These are phyloP conservation scores for Gambusia holbrooki DNA, from an alignment of 2,113 vertebrate species.

Conservation along the genomic window DNA sequence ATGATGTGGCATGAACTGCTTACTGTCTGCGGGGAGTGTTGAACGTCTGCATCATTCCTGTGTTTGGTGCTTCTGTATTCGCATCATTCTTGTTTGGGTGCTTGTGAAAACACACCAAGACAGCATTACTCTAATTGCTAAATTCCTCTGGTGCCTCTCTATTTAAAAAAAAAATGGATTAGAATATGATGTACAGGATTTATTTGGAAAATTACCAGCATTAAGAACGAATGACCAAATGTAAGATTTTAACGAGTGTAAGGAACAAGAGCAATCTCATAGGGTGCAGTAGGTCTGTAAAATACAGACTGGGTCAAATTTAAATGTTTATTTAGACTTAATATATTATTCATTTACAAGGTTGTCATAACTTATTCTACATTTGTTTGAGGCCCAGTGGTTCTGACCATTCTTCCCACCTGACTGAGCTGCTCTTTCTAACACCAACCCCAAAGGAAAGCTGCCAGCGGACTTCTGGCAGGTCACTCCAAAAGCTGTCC, in stretches of 20 bases:
- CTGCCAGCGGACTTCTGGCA: not conserved
- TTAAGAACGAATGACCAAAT: not conserved
- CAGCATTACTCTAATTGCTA: not conserved
- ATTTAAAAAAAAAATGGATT: not conserved
- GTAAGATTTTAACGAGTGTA: not conserved
- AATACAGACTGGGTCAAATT: not conserved
- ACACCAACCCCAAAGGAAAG: not conserved
- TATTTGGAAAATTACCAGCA: not conserved
- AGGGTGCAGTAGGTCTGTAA: not conserved
- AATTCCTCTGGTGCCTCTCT: not conserved
- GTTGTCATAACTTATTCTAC: not conserved
- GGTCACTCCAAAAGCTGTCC: not conserved
- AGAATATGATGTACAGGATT: not conserved
- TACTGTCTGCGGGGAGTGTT: constrained; percentile 27
- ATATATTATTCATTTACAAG: not conserved
- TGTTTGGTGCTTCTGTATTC: constrained; percentile 4
- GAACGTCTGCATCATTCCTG: constrained; percentile 7
- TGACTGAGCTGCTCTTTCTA: not conserved
- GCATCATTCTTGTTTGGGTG: constrained; percentile 5
- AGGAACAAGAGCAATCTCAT: not conserved
- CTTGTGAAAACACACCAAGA: not conserved
- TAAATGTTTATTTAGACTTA: too few species aligned
- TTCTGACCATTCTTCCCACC: not conserved
- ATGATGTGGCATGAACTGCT: constrained; percentile 31
- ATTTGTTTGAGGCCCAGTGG: not conserved